Evolutionary conservation across 2,113 vertebrate species (phyloP).

Genomic region (Labrus mixtus): DNA sequence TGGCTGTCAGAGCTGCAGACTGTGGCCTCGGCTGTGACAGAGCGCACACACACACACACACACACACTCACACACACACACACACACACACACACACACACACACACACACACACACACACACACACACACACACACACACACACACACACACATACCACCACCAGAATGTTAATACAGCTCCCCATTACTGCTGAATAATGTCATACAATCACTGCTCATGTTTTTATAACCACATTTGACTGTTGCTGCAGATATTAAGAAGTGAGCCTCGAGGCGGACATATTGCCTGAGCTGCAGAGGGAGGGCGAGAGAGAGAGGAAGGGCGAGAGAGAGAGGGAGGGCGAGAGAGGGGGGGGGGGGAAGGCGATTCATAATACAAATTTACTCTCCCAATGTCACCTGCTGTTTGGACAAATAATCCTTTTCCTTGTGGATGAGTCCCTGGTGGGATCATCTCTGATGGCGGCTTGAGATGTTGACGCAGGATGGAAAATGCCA

Average conservation of each 20-base stretch:
- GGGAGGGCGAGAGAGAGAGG: neutral
- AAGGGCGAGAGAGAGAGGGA: neutral
- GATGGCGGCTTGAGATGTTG: slow-evolving; percentile 51
- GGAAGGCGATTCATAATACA: slow-evolving; percentile 45
- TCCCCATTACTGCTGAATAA: slow-evolving; percentile 53
- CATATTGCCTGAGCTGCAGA: slow-evolving; percentile 47
- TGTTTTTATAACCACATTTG: slow-evolving; percentile 66
- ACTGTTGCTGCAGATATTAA: slow-evolving; percentile 65
- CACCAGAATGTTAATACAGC: slow-evolving; percentile 64
- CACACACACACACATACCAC: neutral
- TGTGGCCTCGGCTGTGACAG: slow-evolving; percentile 39
- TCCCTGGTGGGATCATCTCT: slow-evolving; percentile 45
- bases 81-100: neutral
- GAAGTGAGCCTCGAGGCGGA: slow-evolving; percentile 55
- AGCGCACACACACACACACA: neutral
- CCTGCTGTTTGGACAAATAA: slow-evolving; percentile 67
- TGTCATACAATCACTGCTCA: slow-evolving; percentile 59
- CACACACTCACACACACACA: neutral
- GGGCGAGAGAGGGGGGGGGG: neutral
- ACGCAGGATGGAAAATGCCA: slow-evolving; percentile 56
- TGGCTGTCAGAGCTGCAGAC: slow-evolving; percentile 21
- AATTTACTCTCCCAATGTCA: slow-evolving; percentile 64
- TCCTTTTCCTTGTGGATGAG: slow-evolving; percentile 48
- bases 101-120: neutral
- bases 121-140: neutral